Base-by-base conservation (phyloP, 2,888 invertebrate species). In the Halictus ligatus region DNA sequence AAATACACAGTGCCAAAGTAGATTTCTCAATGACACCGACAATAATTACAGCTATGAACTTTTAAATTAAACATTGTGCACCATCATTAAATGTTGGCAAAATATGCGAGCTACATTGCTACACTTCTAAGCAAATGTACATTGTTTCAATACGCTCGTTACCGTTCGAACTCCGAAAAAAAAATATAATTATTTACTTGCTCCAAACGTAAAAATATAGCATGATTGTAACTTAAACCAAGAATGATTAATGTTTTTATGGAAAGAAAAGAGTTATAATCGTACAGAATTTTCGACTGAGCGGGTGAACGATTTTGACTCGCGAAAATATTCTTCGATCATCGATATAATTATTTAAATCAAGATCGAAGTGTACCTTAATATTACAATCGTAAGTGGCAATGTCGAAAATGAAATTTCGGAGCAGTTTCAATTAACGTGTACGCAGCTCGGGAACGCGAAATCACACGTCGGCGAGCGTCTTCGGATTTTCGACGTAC, bases 321-420 rank as follows among this genome's bases (percentile, higher is more conserved):
- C 67, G 5, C 2, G 46, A 58, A 35, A 29, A 43, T 67, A 64
- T 43, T 58, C 54, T 35, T 25, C 29, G n/a, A 29, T 29, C 21
- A 64, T 40, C 46, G 35, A 25, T 25, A 60, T 29, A 35, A 72
- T 12, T 7, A 75, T 58, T 78, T 64, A 29, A 64, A 72, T 48
- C 2, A 72, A 58, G 64, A 58, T 75, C n/a, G 18, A 75, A 50
- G 78, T 78, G 75, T 54, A 67, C n/a, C 10, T 50, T 46, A 43
- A 75, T 84, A 85, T 64, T 43, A 29, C 3, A 75, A n/a, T n/a
- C 67, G 18, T 40, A 81, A 75, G 25, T 48, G 46, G 18, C 8
- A 78, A 78, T 71, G 18, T 58, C n/a, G 46, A 4, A 25, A 50
- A 71, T n/a, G 48, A 69, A 71, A 29, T 78, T 80, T 21, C 54